phyloP scores from a whole-genome alignment of 2,888 invertebrate species.

The Chouioia cunea region DNA sequence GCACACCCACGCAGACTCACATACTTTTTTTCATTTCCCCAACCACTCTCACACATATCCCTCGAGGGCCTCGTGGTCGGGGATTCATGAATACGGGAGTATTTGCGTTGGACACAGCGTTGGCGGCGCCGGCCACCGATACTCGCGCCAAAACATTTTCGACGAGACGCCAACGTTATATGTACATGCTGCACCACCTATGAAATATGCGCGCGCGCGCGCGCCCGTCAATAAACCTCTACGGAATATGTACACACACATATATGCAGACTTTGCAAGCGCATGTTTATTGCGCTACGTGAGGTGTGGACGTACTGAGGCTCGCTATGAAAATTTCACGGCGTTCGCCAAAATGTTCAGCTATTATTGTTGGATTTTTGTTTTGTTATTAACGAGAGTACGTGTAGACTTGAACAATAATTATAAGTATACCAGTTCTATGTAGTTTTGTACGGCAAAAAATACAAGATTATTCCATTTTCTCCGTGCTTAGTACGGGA shows the following conservation, averaged over 20 bases:
- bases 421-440: too few species aligned
- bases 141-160: slow-evolving; percentile 41
- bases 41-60: background rate
- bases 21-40: slow-evolving; percentile 15
- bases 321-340: slow-evolving; percentile 28
- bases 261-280: too few species aligned
- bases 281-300: slow-evolving; percentile 22
- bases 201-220: slow-evolving; percentile 38
- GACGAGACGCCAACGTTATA: too few species aligned
- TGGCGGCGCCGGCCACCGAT: slow-evolving; percentile 52
- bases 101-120: slow-evolving; percentile 58
- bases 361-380: too few species aligned
- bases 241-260: too few species aligned
- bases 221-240: slow-evolving; percentile 40
- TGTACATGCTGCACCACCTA: too few species aligned
- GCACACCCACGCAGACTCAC: slow-evolving; percentile 10
- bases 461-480: too few species aligned
- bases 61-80: slow-evolving; percentile 1
- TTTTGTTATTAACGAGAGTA: too few species aligned
- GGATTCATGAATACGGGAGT: slow-evolving; percentile 65
- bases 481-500: too few species aligned
- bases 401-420: too few species aligned
- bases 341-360: slow-evolving; percentile 12
- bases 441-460: too few species aligned
- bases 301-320: too few species aligned